phyloP scores from a whole-genome alignment of 64 coral and sea anemone genomes.

The Montipora capricornis region DNA sequence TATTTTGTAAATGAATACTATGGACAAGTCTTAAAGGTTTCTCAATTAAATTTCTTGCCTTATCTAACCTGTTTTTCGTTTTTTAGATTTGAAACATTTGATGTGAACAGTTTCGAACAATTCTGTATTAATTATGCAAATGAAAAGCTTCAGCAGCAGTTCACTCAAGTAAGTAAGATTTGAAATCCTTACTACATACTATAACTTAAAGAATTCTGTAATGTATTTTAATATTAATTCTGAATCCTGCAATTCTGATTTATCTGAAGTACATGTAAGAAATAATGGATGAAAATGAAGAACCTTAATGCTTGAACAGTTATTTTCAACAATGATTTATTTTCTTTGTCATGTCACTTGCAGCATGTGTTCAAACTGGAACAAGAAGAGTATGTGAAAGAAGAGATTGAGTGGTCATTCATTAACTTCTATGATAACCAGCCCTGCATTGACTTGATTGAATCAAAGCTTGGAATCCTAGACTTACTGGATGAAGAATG shows the following conservation, averaged over 20 bases:
- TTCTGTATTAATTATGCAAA: constrained; percentile 99
- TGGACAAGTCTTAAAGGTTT: no score
- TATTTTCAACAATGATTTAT: no score
- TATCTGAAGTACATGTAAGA: no score
- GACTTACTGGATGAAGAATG: constrained; percentile 97
- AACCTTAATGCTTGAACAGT: no score
- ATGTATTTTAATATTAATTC: no score
- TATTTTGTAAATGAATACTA: no score
- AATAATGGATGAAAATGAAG: no score
- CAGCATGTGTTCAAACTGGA: constrained; percentile 99
- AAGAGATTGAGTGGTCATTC: constrained; percentile 99
- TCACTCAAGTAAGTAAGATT: constrained; percentile 74
- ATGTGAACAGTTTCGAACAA: constrained; percentile 97
- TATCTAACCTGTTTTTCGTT: constrained; percentile 25
- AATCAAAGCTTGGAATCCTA: constrained; percentile 93
- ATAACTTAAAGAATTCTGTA: no score
- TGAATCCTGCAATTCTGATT: no score
- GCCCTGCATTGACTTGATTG: constrained; percentile 98
- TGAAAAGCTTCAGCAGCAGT: constrained; percentile 97
- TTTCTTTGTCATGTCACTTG: not conserved
- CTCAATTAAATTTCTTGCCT: not conserved
- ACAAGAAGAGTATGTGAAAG: constrained; percentile 95
- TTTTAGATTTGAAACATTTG: constrained; percentile 99
- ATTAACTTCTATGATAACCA: constrained; percentile 99
- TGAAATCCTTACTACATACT: no score